These are phyloP conservation scores for Pogonocherus hispidulus DNA, from an alignment of 2,888 invertebrate genomes.

Conservation along the genomic window DNA sequence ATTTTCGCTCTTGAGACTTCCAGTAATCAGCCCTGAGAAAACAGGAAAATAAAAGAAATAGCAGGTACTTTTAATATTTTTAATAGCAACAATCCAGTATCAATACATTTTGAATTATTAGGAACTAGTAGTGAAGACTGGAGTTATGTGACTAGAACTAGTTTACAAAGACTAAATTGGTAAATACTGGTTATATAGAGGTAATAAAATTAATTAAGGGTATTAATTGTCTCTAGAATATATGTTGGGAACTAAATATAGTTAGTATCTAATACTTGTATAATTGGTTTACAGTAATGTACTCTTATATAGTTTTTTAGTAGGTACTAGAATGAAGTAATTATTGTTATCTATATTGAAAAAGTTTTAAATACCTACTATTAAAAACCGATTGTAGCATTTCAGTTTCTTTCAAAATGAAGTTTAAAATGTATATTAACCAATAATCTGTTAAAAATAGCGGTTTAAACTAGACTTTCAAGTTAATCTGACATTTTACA, in stretches of 20 bases:
- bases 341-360: too few species aligned
- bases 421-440: too few species aligned
- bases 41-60: neutral
- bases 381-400: too few species aligned
- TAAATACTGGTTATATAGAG: conserved; percentile 26
- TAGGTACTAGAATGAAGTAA: too few species aligned
- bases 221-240: neutral
- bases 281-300: too few species aligned
- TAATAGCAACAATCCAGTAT: conserved; percentile 39
- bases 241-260: neutral
- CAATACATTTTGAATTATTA: conserved; percentile 33
- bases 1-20: conserved; percentile 96
- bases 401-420: too few species aligned
- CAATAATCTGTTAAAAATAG: too few species aligned
- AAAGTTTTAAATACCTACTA: too few species aligned
- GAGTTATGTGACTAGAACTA: conserved; percentile 32
- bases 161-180: conserved; percentile 9
- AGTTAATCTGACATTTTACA: too few species aligned
- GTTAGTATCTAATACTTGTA: neutral
- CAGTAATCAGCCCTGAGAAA: conserved; percentile 90
- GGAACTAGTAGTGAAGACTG: conserved; percentile 35
- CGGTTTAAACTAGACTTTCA: too few species aligned
- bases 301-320: too few species aligned
- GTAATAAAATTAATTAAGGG: conserved; percentile 10
- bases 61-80: conserved; percentile 3